Conservation (phyloP, 2,888 invertebrate genomes). For the Disparrhopalites patrizii region DNA sequence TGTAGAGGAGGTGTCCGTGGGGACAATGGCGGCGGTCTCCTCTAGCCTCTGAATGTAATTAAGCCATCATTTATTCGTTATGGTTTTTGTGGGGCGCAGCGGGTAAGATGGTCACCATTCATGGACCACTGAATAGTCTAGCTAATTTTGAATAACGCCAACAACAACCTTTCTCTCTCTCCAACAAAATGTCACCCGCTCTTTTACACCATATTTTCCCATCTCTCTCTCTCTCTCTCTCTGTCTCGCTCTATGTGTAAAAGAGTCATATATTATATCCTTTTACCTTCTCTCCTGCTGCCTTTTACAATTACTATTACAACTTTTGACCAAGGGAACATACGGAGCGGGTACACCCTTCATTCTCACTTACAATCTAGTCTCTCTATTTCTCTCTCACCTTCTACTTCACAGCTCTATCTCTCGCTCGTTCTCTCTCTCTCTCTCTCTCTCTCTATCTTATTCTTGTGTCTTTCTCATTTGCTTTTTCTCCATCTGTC, state of each 20-base stretch:
- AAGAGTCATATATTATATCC: too few relatives aligned
- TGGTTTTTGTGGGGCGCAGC: slow-evolving; percentile 47
- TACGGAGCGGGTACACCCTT: too few relatives aligned
- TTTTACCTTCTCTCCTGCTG: too few relatives aligned
- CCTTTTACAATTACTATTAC: too few relatives aligned
- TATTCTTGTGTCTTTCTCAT: too few relatives aligned
- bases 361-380: too few relatives aligned
- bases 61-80: slow-evolving; percentile 49
- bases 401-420: too few relatives aligned
- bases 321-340: too few relatives aligned
- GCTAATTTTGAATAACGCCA: slow-evolving; percentile 48
- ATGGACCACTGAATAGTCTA: slow-evolving; percentile 39
- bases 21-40: slow-evolving; percentile 22
- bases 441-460: too few relatives aligned
- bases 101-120: slow-evolving; percentile 28
- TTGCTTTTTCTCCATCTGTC: too few relatives aligned
- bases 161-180: slow-evolving; percentile 28
- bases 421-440: too few relatives aligned
- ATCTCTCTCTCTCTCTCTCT: not conserved
- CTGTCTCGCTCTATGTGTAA: not conserved
- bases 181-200: slow-evolving; percentile 17
- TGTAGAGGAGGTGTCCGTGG: slow-evolving; percentile 2
- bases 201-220: not conserved
- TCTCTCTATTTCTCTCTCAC: too few relatives aligned
- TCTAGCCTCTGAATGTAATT: slow-evolving; percentile 44